Percentiles rank a stretch among this genome's conserved stretches.
These are phyloP conservation scores for Drepana arcuata DNA, from an alignment of 1,140 invertebrate genomes.

Conservation along the genomic window DNA sequence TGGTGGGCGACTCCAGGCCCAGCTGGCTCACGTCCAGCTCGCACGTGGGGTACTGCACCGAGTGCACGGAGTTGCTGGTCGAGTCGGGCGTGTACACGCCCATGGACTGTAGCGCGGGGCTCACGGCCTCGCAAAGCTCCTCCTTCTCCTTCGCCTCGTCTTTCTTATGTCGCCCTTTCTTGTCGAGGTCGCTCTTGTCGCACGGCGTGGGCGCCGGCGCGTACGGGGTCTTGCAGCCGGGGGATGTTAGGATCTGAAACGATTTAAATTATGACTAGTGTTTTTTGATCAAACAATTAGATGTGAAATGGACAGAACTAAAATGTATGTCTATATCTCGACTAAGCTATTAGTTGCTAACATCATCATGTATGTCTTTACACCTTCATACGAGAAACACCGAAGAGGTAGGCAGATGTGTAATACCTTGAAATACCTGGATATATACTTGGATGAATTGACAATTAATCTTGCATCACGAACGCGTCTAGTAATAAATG, in stretches of 20 bases:
- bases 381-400: no score
- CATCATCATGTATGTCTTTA: no score
- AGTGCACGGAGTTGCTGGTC: conserved; percentile 87
- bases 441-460: no score
- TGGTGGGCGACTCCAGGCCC: conserved; percentile 88
- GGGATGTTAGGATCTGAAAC: conserved; percentile 49
- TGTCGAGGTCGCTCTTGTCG: conserved; percentile 68
- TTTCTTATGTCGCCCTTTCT: conserved; percentile 72
- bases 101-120: conserved; percentile 81
- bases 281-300: no score
- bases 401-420: no score
- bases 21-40: conserved; percentile 88
- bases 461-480: no score
- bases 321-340: no score
- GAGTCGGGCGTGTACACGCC: conserved; percentile 89
- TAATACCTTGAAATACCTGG: no score
- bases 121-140: conserved; percentile 69
- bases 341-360: no score
- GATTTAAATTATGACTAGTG: no score
- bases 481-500: no score
- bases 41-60: conserved; percentile 83
- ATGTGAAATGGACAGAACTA: no score
- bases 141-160: conserved; percentile 68
- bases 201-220: conserved; percentile 53
- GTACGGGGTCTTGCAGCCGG: conserved; percentile 48